Evolutionary conservation across 2,888 invertebrate species (phyloP).

Genomic region (Aphrophora alni): DNA sequence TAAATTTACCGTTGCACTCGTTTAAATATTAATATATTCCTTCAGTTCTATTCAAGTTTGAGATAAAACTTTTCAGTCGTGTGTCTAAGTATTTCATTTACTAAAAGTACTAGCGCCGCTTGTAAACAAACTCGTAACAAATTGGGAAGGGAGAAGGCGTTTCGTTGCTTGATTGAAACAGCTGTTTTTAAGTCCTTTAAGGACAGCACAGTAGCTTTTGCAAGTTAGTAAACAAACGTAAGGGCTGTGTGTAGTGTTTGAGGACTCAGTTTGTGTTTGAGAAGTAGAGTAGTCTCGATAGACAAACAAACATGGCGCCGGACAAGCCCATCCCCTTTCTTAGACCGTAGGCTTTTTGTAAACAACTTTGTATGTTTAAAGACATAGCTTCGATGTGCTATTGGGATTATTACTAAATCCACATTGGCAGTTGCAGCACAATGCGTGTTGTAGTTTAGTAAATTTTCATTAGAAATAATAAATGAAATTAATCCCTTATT

Average conservation of each 20-base stretch:
- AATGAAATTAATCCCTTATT: no score
- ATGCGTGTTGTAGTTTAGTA: no score
- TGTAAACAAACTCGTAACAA: slow-evolving; percentile 1
- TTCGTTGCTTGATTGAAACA: neutral
- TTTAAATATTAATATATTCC: no score
- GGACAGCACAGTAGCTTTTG: neutral
- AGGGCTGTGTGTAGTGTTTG: neutral
- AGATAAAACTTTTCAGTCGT: neutral
- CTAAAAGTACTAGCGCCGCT: neutral
- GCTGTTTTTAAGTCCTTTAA: slow-evolving; percentile 4
- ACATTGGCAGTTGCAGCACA: no score
- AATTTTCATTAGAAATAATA: no score
- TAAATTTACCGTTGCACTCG: no score
- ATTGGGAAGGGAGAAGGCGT: neutral
- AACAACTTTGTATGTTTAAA: neutral
- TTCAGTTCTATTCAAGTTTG: no score
- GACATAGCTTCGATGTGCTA: no score
- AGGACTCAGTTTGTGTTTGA: slow-evolving; percentile 1
- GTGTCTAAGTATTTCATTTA: neutral
- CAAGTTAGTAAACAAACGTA: neutral
- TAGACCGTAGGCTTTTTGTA: neutral
- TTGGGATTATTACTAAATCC: no score
- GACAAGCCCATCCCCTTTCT: neutral
- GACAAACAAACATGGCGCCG: neutral
- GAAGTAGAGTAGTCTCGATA: neutral